Conservation (phyloP, 2,113 vertebrate species). For the Takifugu bimaculatus region DNA sequence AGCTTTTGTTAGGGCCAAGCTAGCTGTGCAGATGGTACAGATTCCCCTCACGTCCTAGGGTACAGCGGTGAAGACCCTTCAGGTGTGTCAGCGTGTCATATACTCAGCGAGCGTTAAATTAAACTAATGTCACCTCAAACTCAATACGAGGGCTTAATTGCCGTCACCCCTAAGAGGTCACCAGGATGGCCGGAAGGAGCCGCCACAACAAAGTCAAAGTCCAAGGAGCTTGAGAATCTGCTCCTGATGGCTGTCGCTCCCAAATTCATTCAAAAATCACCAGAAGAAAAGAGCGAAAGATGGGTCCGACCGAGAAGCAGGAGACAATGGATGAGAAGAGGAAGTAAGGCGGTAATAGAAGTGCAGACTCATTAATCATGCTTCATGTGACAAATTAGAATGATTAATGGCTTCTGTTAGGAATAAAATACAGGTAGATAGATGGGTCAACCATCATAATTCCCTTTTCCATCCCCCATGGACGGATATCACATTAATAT, state of each 20-base stretch:
- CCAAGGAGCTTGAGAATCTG: constrained; percentile 7
- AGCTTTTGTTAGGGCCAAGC: constrained; percentile 18
- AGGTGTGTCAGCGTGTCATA: constrained; percentile 61
- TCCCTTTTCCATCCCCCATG: constrained; percentile 14
- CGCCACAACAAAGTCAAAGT: background rate
- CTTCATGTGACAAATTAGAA: constrained; percentile 66
- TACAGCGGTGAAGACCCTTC: constrained; percentile 44
- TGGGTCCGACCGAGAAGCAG: background rate
- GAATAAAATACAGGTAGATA: constrained; percentile 43
- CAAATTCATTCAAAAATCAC: constrained; percentile 25
- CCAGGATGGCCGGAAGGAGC: constrained; percentile 9
- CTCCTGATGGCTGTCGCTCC: constrained; percentile 49
- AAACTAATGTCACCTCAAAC: constrained; percentile 53
- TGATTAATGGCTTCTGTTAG: constrained; percentile 63
- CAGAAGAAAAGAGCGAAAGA: background rate
- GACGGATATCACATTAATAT: too few species aligned
- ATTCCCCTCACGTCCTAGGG: constrained; percentile 45
- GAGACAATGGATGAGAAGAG: constrained; percentile 14
- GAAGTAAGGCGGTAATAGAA: constrained; percentile 28
- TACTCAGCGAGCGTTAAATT: constrained; percentile 60
- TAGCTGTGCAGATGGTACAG: background rate
- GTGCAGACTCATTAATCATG: constrained; percentile 66
- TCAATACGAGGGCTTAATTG: constrained; percentile 53
- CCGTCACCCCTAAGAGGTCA: constrained; percentile 34
- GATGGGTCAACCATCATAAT: constrained; percentile 12